Conservation (phyloP, 2,797 vertebrate species). For the Benthosema pterotum region DNA sequence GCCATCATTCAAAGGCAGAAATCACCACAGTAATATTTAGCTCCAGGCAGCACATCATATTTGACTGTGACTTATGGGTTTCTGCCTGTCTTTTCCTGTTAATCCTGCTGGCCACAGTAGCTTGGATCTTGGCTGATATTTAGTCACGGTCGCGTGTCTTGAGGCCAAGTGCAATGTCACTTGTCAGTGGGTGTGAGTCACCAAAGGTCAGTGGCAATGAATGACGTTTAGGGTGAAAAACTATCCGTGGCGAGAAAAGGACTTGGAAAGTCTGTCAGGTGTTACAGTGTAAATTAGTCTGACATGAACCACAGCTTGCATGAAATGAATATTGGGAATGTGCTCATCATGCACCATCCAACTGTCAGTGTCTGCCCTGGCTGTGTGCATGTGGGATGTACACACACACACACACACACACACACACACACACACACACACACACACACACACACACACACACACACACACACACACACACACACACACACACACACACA, state of each 20-base stretch:
- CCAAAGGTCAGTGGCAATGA: slow-evolving; percentile 23
- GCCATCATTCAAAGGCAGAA: slow-evolving; percentile 31
- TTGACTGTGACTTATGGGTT: slow-evolving; percentile 49
- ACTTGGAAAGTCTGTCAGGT: slow-evolving; percentile 44
- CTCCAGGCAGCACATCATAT: slow-evolving; percentile 48
- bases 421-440: slow-evolving; percentile 68
- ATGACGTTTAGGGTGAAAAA: slow-evolving; percentile 40
- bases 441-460: slow-evolving; percentile 26
- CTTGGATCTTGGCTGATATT: slow-evolving; percentile 55
- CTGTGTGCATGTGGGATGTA: slow-evolving; percentile 24
- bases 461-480: slow-evolving; percentile 28
- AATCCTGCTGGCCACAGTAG: slow-evolving; percentile 65
- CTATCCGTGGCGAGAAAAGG: slow-evolving; percentile 29
- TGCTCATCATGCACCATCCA: neutral
- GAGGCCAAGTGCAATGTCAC: slow-evolving; percentile 47
- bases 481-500: slow-evolving; percentile 29
- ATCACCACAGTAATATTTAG: slow-evolving; percentile 45
- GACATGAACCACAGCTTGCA: slow-evolving; percentile 27
- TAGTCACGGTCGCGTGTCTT: slow-evolving; percentile 70
- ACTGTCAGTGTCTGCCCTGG: neutral
- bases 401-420: slow-evolving; percentile 21
- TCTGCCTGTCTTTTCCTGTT: slow-evolving; percentile 50
- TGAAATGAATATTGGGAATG: slow-evolving; percentile 8
- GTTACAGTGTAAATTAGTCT: slow-evolving; percentile 34
- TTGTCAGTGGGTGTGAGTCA: slow-evolving; percentile 61